Evolutionary conservation across 2,797 vertebrate species (phyloP), one percentile per base, ranked within the genome.

Genomic region (Ispidina picta): DNA sequence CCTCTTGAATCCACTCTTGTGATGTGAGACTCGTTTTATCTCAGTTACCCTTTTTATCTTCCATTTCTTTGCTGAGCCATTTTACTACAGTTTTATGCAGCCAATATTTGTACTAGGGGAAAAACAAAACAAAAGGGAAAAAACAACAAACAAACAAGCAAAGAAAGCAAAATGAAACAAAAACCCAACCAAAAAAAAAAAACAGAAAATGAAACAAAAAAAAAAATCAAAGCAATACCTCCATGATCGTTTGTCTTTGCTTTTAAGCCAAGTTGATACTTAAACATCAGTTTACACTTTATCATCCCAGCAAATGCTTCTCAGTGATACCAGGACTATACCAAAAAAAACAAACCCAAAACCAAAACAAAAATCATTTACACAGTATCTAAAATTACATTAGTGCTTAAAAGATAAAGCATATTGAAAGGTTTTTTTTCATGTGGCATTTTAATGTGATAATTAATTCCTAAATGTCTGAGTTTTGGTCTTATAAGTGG

Each of bases 381-480:
- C 9, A 70, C 3, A 21, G 58, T 86, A 22, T 49, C 43, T 60
- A 73, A 73, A 93, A 87, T 51, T 0, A 44, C 14, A 31, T 11
- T n/a, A 51, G 5, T 39, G 17, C 7, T 55, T 86, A 55, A 86
- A 81, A 65, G 13, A 70, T 12, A 76, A 86, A 26, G 20, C 11
- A 71, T 17, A 52, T 3, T 35, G 31, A 83, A 90, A 92, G 9
- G 26, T 7, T 44, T 83, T 72, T 94, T 75, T 94, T 68, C 31
- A 23, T 14, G 21, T 73, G 11, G 16, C n/a, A 74, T 74, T 86
- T 93, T 88, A 39, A 83, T 37, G 54, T n/a, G 43, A 71, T 83
- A 95, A 88, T 73, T 87, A 96, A 88, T 96, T 94, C 85, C 66
- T 93, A 88, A 55, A 92, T 28, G 20, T 56, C 78, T 91, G 21